These are phyloP conservation scores for Poeciliopsis presidionis DNA, from an alignment of 2,797 vertebrate genomes.

Conservation along the genomic window DNA sequence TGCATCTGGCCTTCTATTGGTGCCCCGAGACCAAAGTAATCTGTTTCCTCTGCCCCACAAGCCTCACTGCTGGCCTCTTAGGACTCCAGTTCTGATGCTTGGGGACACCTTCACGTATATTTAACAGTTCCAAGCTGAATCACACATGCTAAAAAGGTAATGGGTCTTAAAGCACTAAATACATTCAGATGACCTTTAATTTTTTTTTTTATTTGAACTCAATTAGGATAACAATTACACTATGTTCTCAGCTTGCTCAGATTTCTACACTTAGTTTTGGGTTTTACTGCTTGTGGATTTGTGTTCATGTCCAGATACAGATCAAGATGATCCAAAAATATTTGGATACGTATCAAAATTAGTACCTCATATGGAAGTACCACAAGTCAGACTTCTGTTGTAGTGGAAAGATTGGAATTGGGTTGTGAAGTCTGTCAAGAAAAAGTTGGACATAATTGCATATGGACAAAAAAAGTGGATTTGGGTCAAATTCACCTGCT, in stretches of 20 bases:
- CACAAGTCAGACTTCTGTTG: too few relatives aligned
- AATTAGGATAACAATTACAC: constrained; percentile 8
- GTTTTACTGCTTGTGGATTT: not conserved
- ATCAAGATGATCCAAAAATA: not conserved
- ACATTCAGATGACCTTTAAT: constrained; percentile 19
- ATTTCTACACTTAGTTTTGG: not conserved
- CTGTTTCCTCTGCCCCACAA: constrained; percentile 83
- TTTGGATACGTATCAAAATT: too few relatives aligned
- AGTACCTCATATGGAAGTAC: too few relatives aligned
- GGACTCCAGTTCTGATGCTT: constrained; percentile 71
- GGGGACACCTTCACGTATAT: constrained; percentile 76
- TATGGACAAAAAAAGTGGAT: too few relatives aligned
- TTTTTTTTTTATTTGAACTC: constrained; percentile 15
- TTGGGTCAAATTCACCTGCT: too few relatives aligned
- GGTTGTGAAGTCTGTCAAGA: too few relatives aligned
- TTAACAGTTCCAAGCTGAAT: constrained; percentile 74
- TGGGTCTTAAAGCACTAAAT: constrained; percentile 31
- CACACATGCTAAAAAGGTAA: constrained; percentile 34
- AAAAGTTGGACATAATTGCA: too few relatives aligned
- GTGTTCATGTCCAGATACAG: too few relatives aligned
- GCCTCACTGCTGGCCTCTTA: constrained; percentile 71
- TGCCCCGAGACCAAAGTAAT: constrained; percentile 87
- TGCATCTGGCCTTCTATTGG: constrained; percentile 88
- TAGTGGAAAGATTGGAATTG: too few relatives aligned
- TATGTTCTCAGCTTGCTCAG: not conserved